A percentile compares a stretch with the other conserved stretches of the same genome.
Evolutionary conservation across 2,113 vertebrate genomes (phyloP).

Genomic region (Peucedramus taeniatus): DNA sequence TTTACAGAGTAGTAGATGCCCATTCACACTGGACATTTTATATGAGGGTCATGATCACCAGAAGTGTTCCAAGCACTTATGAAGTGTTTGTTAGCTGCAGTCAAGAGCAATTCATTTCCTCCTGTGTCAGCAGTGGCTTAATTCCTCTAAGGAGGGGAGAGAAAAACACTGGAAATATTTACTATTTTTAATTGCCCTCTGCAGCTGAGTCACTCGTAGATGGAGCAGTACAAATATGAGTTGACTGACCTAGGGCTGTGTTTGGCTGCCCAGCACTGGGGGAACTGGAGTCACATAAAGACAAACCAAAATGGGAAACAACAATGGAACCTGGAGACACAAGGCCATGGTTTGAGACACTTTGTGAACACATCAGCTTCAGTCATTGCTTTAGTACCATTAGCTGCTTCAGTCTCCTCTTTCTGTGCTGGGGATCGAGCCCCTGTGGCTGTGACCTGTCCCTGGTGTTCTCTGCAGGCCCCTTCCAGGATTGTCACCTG

Average conservation of each 20-base stretch:
- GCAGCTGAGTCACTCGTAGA: neutral
- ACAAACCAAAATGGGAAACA: neutral
- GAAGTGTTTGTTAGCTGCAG: neutral
- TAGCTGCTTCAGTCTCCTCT: neutral
- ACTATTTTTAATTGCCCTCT: neutral
- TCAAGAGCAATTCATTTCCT: neutral
- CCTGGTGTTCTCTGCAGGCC: neutral
- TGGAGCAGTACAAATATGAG: neutral
- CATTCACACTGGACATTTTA: neutral
- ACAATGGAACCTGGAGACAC: neutral
- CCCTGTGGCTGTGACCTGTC: neutral
- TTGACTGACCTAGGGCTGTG: accelerated
- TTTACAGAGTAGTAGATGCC: neutral
- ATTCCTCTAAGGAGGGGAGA: neutral
- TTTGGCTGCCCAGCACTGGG: neutral
- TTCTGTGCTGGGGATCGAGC: neutral
- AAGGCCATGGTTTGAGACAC: too few relatives aligned
- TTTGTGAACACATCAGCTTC: neutral
- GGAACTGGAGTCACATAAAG: neutral
- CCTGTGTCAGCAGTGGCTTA: neutral
- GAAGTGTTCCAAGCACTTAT: neutral
- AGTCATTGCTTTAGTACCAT: neutral
- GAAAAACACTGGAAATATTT: neutral
- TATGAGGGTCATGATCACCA: neutral
- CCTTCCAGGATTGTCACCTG: neutral